These are phyloP conservation scores for Decapterus maruadsi DNA, from an alignment of 2,797 vertebrate genomes.

Conservation along the genomic window DNA sequence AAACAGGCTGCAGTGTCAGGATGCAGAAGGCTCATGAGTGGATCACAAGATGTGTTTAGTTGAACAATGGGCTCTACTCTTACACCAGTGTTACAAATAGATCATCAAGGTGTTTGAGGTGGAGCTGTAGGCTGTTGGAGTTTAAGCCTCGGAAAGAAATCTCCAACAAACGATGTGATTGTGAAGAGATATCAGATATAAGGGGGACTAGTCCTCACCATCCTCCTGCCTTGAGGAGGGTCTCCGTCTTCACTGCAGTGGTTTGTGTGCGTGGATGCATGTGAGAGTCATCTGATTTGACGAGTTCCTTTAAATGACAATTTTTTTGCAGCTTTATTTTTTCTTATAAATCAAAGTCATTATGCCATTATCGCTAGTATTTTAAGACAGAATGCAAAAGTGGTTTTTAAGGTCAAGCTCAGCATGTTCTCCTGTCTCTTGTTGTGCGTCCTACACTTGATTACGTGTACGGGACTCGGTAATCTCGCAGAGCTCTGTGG, in stretches of 20 bases:
- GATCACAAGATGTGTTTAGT: slow-evolving; percentile 62
- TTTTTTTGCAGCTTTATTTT: slow-evolving; percentile 9
- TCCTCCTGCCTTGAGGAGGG: slow-evolving; percentile 33
- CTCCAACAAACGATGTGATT: slow-evolving; percentile 61
- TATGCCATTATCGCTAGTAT: background rate
- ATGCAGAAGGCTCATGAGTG: slow-evolving; percentile 39
- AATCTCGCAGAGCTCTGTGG: slow-evolving; percentile 18
- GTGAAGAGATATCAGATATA: slow-evolving; percentile 51
- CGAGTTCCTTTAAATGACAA: slow-evolving; percentile 1
- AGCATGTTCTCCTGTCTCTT: background rate
- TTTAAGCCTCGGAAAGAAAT: background rate
- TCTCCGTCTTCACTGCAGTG: slow-evolving; percentile 17
- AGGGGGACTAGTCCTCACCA: slow-evolving; percentile 16
- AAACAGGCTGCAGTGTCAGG: background rate
- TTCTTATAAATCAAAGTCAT: background rate
- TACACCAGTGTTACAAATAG: slow-evolving; percentile 16
- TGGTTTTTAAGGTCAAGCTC: slow-evolving; percentile 15
- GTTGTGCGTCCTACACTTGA: background rate
- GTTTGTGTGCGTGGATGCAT: slow-evolving; percentile 29
- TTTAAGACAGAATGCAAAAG: slow-evolving; percentile 4
- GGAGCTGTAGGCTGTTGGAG: slow-evolving; percentile 26
- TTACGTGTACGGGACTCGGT: slow-evolving; percentile 16
- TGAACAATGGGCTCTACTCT: slow-evolving; percentile 57
- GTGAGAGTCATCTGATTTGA: slow-evolving; percentile 67
- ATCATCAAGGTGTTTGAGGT: slow-evolving; percentile 57